These are phyloP conservation scores for Sinonovacula constricta DNA, from an alignment of 1,140 invertebrate species.

Conservation along the genomic window DNA sequence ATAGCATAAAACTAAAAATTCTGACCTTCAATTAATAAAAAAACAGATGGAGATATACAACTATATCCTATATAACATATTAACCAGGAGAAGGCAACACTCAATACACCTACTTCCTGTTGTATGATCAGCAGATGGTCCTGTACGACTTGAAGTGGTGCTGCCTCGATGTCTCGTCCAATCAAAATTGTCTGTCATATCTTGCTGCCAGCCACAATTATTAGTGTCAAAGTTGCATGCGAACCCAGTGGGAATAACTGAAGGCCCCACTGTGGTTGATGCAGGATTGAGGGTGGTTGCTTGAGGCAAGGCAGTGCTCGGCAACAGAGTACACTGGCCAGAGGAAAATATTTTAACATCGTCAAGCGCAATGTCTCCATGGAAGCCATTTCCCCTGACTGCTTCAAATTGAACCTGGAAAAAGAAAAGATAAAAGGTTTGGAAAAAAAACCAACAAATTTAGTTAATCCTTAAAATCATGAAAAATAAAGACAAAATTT, in stretches of 20 bases:
- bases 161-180: slow-evolving; percentile 85
- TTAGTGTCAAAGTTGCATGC: slow-evolving; percentile 86
- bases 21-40: too few species aligned
- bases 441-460: too few species aligned
- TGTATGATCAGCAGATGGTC: slow-evolving; percentile 68
- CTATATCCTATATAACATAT: too few species aligned
- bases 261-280: slow-evolving; percentile 2
- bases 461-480: neutral
- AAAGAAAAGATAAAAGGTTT: too few species aligned
- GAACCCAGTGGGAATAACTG: slow-evolving; percentile 43
- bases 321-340: slow-evolving; percentile 53
- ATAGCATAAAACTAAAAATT: too few species aligned
- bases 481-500: neutral
- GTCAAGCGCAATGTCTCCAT: slow-evolving; percentile 74
- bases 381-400: slow-evolving; percentile 63
- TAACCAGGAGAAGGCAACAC: too few species aligned
- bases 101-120: slow-evolving; percentile 49
- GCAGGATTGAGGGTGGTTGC: neutral
- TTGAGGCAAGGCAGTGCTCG: slow-evolving; percentile 12
- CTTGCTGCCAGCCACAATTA: slow-evolving; percentile 87
- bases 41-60: too few species aligned
- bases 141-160: slow-evolving; percentile 80
- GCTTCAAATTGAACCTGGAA: slow-evolving; percentile 66
- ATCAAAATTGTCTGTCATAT: slow-evolving; percentile 87
- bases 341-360: slow-evolving; percentile 58